phyloP scores from a whole-genome alignment of 1,140 invertebrate species.

The Augochlora pura region DNA sequence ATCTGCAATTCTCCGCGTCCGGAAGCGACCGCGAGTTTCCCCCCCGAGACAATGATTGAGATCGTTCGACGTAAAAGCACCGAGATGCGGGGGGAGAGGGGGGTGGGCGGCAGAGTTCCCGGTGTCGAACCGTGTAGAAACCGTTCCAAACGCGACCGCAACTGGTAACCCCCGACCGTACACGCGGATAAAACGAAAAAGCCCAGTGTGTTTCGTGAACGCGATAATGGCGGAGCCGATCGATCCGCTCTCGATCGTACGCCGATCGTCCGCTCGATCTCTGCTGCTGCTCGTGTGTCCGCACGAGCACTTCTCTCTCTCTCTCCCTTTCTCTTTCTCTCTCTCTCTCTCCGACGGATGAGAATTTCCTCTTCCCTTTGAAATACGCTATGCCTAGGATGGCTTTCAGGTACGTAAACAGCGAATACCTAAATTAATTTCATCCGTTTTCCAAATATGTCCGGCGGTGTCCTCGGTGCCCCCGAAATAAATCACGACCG shows the following conservation, averaged over 20 bases:
- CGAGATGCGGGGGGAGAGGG: too few relatives aligned
- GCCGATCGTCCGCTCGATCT: background rate
- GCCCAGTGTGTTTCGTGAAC: background rate
- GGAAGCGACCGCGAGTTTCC: too few relatives aligned
- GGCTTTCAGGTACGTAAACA: constrained; percentile 73
- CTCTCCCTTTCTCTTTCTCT: constrained; percentile 11
- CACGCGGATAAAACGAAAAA: background rate
- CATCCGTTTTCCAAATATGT: constrained; percentile 21
- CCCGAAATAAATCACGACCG: constrained; percentile 23
- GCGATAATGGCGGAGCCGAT: background rate
- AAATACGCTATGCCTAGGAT: constrained; percentile 56
- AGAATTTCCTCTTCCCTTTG: constrained; percentile 24
- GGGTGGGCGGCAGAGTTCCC: too few relatives aligned
- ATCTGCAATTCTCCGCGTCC: too few relatives aligned
- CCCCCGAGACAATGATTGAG: too few relatives aligned
- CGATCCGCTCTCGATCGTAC: background rate
- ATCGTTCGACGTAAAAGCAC: too few relatives aligned
- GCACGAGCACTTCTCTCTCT: too few relatives aligned
- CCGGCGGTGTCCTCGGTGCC: constrained; percentile 30
- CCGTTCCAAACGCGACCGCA: too few relatives aligned
- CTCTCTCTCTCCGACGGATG: constrained; percentile 29
- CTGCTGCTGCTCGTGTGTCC: background rate
- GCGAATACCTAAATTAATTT: constrained; percentile 59
- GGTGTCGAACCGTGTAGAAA: too few relatives aligned
- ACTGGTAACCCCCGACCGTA: too few relatives aligned